A percentile compares a stretch with the other conserved stretches of the same genome.
Conservation (phyloP, 2,888 invertebrate genomes). For the Heliconius ismenius region DNA sequence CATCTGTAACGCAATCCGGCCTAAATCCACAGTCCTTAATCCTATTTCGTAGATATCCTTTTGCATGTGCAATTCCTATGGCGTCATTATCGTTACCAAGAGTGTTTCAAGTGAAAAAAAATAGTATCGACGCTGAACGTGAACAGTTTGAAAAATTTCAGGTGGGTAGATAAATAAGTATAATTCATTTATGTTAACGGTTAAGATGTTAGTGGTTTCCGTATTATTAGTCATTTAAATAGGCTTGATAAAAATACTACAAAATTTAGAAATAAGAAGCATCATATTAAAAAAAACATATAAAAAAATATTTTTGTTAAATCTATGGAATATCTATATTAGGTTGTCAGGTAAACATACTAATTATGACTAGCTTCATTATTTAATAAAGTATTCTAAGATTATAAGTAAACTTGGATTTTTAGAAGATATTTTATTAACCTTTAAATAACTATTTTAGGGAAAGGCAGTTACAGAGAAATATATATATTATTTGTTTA, state of each 20-base stretch:
- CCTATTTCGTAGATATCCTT: conserved; percentile 55
- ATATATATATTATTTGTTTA: background rate
- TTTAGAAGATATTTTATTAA: background rate
- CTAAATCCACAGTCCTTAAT: conserved; percentile 32
- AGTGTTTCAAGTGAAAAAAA: conserved; percentile 88
- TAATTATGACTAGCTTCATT: background rate
- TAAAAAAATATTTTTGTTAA: background rate
- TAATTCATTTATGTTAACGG: background rate
- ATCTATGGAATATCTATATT: background rate
- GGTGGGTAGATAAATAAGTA: conserved; percentile 71
- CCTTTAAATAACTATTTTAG: background rate
- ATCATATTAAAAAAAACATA: background rate
- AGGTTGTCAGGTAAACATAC: background rate
- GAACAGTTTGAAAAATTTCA: conserved; percentile 93
- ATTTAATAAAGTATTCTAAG: background rate
- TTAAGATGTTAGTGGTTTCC: background rate
- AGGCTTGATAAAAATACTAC: background rate
- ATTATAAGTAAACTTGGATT: background rate
- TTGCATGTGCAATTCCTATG: conserved; percentile 79
- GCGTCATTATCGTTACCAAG: conserved; percentile 87
- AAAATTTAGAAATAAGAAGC: background rate
- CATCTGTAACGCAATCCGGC: conserved; percentile 5
- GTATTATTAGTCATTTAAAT: background rate
- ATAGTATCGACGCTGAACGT: conserved; percentile 88
- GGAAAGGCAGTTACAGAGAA: background rate